Evolutionary conservation across 2,888 invertebrate species (phyloP).

Genomic region (Tenthredo livida): DNA sequence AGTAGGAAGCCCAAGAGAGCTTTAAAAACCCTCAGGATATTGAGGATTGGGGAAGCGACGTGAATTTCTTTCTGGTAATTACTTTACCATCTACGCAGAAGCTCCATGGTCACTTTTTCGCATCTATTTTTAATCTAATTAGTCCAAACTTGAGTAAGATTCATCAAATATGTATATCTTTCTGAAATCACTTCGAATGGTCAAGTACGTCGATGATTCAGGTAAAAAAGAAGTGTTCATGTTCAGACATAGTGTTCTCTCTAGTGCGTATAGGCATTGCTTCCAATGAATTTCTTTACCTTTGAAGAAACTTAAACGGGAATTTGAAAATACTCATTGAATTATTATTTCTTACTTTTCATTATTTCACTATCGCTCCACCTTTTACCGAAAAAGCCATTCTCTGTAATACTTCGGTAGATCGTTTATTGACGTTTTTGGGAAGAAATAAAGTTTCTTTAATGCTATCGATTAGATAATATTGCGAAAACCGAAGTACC

Average conservation of each 20-base stretch:
- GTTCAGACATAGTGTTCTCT: neutral
- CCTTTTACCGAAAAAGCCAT: neutral
- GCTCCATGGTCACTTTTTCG: conserved; percentile 12
- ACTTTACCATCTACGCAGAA: neutral
- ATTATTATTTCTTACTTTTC: neutral
- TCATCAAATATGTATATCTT: neutral
- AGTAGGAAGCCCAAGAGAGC: conserved; percentile 30
- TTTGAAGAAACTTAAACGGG: neutral
- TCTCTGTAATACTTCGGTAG: neutral
- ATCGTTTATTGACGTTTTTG: neutral
- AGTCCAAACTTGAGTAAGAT: neutral
- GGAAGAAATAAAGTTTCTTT: neutral
- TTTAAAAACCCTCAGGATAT: conserved; percentile 25
- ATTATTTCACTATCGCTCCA: neutral
- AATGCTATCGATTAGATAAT: conserved; percentile 36
- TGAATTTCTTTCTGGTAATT: conserved; percentile 34
- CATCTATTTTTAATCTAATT: neutral
- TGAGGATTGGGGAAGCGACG: conserved; percentile 28
- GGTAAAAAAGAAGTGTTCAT: neutral
- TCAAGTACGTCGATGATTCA: neutral
- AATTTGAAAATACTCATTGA: neutral
- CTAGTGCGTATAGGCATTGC: neutral
- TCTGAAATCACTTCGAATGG: neutral
- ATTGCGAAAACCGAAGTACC: conserved; percentile 17
- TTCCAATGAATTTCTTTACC: neutral